Conservation (phyloP, 2,888 invertebrate species). For the Eupithecia exiguata region DNA sequence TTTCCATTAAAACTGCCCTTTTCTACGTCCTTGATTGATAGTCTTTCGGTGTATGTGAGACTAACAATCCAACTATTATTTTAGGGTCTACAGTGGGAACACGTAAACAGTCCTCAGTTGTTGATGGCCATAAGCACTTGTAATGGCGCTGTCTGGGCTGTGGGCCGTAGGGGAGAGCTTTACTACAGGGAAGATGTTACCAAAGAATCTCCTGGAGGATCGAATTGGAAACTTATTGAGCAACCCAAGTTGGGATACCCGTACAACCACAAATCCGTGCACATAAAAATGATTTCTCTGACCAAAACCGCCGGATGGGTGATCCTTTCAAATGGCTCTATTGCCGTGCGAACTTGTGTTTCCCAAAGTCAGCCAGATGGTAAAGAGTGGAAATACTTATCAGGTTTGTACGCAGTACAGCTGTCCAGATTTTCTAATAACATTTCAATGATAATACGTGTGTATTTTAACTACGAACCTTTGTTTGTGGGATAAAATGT, state of each 20-base stretch:
- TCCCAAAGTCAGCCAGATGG: constrained; percentile 91
- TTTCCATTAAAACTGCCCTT: background rate
- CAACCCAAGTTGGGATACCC: constrained; percentile 72
- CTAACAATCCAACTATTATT: constrained; percentile 25
- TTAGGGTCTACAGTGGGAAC: constrained; percentile 91
- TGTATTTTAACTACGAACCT: background rate
- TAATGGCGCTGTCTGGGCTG: constrained; percentile 91
- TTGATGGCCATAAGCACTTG: constrained; percentile 89
- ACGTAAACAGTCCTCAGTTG: constrained; percentile 91
- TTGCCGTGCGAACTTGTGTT: constrained; percentile 91
- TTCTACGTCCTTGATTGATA: background rate
- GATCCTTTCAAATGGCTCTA: constrained; percentile 87
- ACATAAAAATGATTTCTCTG: constrained; percentile 89
- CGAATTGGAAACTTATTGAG: constrained; percentile 92
- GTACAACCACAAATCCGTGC: constrained; percentile 63
- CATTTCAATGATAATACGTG: background rate
- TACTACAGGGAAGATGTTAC: constrained; percentile 91
- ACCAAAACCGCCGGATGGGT: constrained; percentile 91
- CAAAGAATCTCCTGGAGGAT: constrained; percentile 85
- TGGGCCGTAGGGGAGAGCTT: constrained; percentile 93
- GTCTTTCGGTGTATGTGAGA: background rate
- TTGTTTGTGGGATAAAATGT: background rate
- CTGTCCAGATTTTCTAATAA: background rate
- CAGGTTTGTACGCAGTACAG: constrained; percentile 35
- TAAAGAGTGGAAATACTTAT: constrained; percentile 90